Base-by-base conservation (phyloP, 1,140 invertebrate genomes). In the Penaeus chinensis region DNA sequence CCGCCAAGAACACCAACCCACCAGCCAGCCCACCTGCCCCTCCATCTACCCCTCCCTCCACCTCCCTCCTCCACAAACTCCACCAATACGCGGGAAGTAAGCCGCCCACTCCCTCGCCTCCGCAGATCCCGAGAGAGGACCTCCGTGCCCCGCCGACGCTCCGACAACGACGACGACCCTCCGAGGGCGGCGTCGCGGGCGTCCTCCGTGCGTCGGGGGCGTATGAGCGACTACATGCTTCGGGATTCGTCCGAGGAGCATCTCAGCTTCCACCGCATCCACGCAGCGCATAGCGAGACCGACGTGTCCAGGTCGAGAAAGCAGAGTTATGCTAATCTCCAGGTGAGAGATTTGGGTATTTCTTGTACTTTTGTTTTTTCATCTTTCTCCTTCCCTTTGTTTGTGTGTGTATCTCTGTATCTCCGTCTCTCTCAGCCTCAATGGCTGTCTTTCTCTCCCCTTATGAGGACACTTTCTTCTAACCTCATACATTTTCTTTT, bases 171-270 rank as follows among this genome's bases (percentile, higher is more conserved):
- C 84, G 84, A 85, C 7, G 84, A 85, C 10, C 62, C 76, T 10
- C 63, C 63, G 20, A 60, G 66, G 27, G 62, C 76, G 27, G 32
- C 62, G 61, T 22, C 32, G 2, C 76, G 84, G 20, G 37, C 84
- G 10, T n/a, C 84, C 16, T 85, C 84, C 20, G 84, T 85, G 76
- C 76, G 84, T 18, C 62, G 77, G 2, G 84, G 84, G 11, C 77
- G 84, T 16, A 79, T 85, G 84, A 85, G 84, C 76, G 84, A 85
- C 74, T 85, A 85, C 74, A 79, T 85, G 74, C 63, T 79, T 16
- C 37, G 84, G 18, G 84, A 85, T 61, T n/a, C 76, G 1, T 42
- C 84, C 42, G 84, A 80, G 13, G 84, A 79, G 13, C 63, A 85
- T 76, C 84, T 79, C 13, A 61, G 27, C 77, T 79, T 79, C 84